A percentile compares a stretch with the other conserved stretches of the same genome.
Evolutionary conservation across 53 echinoderm and acorn worm species (phyloP).

Genomic region (Antedon mediterranea): DNA sequence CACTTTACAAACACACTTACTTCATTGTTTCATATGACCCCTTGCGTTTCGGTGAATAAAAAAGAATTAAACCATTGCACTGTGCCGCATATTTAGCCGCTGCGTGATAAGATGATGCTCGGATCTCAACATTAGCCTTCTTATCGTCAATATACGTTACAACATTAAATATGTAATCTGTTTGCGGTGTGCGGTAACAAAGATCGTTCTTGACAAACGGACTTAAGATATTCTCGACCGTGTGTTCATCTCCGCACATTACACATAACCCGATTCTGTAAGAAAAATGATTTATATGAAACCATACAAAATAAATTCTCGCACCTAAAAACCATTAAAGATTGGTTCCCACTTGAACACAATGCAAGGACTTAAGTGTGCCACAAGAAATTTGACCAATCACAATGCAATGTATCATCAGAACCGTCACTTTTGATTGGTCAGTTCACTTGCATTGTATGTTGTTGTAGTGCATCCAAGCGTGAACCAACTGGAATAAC

Average conservation of each 20-base stretch:
- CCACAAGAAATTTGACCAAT: too few species aligned
- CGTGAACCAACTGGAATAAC: too few species aligned
- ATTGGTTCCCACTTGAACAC: too few species aligned
- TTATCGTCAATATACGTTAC: constrained; percentile 54
- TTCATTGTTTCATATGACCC: constrained; percentile 54
- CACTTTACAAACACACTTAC: too few species aligned
- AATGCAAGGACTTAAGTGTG: too few species aligned
- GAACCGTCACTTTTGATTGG: too few species aligned
- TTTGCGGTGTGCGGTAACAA: constrained; percentile 19
- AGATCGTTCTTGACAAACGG: constrained; percentile 47
- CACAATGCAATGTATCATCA: too few species aligned
- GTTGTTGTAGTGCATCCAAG: too few species aligned
- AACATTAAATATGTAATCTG: constrained; percentile 35
- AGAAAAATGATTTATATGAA: too few species aligned
- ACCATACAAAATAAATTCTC: neutral
- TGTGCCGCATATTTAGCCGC: neutral
- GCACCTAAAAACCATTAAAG: too few species aligned
- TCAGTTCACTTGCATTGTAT: too few species aligned
- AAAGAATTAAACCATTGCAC: constrained; percentile 65
- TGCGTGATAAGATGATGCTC: constrained; percentile 69
- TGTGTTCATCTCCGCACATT: constrained; percentile 74
- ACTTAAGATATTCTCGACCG: constrained; percentile 59
- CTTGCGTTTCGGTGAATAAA: constrained; percentile 69
- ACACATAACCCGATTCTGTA: constrained; percentile 63
- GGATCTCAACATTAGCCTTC: constrained; percentile 54